Evolutionary conservation across 2,888 invertebrate genomes (phyloP).

Genomic region (Orthosia cruda): DNA sequence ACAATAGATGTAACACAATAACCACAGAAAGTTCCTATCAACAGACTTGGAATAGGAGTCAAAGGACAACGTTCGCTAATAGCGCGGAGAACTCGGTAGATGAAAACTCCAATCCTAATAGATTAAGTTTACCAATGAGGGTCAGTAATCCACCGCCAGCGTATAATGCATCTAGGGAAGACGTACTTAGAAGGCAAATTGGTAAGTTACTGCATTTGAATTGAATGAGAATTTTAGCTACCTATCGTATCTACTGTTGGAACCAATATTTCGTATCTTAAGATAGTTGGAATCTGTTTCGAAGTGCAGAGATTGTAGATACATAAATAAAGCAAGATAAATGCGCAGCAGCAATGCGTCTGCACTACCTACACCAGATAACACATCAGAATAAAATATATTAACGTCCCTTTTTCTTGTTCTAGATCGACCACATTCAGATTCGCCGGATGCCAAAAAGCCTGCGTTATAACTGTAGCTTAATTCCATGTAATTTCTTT

Average conservation of each 20-base stretch:
- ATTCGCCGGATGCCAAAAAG: constrained; percentile 90
- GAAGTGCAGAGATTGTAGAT: constrained; percentile 71
- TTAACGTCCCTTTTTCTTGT: constrained; percentile 71
- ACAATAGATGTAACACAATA: constrained; percentile 91
- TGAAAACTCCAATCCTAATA: constrained; percentile 91
- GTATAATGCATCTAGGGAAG: constrained; percentile 87
- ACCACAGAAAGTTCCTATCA: constrained; percentile 91
- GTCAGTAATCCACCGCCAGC: constrained; percentile 91
- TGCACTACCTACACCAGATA: constrained; percentile 67
- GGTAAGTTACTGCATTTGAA: constrained; percentile 80
- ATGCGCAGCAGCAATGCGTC: constrained; percentile 68
- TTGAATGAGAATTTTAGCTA: constrained; percentile 70
- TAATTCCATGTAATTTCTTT: constrained; percentile 73
- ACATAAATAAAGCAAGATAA: constrained; percentile 73
- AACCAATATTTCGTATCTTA: constrained; percentile 72
- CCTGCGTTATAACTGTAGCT: constrained; percentile 88
- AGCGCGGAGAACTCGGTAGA: constrained; percentile 85
- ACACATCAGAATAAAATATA: constrained; percentile 70
- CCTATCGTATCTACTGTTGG: constrained; percentile 69
- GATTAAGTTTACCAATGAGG: constrained; percentile 90
- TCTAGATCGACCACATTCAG: constrained; percentile 89
- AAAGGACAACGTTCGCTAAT: constrained; percentile 87
- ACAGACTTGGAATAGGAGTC: constrained; percentile 89
- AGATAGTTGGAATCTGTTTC: constrained; percentile 72
- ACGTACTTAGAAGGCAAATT: constrained; percentile 88